Evolutionary conservation across 2,113 vertebrate genomes (phyloP), one percentile per base, ranked within the genome.

Genomic region (Petromus typicus): DNA sequence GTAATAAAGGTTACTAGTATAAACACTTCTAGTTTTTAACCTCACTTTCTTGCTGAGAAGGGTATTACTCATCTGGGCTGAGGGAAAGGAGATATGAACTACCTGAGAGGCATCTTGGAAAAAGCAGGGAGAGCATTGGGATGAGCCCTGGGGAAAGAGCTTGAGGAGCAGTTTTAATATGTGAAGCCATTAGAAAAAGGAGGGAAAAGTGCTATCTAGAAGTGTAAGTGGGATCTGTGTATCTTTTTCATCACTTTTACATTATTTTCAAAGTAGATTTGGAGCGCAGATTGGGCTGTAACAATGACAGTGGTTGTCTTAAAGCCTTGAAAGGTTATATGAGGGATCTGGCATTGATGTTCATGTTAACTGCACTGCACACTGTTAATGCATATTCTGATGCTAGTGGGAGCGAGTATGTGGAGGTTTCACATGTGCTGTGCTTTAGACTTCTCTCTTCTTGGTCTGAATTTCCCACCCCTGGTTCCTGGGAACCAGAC

Each of bases 221-320:
- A 45, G 71, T 66, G 2, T 64, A 71, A 51, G 20, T 79, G 40
- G 67, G 25, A 69, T 71, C 8, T 69, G 11, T 34, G 13, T 23
- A 51, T n/a, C 16, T 22, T 40, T 32, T 90, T 71, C 25, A 64
- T 57, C 5, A 37, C 86, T 27, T 75, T 93, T 73, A 34, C 3
- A 45, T 93, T 90, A 80, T 75, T 69, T 89, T 92, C 73, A 81
- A 64, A 56, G 69, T 61, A 69, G 40, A 66, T 91, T 85, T 85
- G 20, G 22, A 90, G 13, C 5, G 37, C 63, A 23, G 69, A 64
- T 56, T 90, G 18, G 57, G 18, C 48, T 85, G 84, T 69, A 80
- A 37, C 25, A 40, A 88, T 37, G 32, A 67, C 54, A 10, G 51
- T 69, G 71, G 40, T 75, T 32, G 25, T 84, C 51, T 76, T 87